Base-by-base conservation (phyloP, 2,113 vertebrate species). In the Monopterus albus region DNA sequence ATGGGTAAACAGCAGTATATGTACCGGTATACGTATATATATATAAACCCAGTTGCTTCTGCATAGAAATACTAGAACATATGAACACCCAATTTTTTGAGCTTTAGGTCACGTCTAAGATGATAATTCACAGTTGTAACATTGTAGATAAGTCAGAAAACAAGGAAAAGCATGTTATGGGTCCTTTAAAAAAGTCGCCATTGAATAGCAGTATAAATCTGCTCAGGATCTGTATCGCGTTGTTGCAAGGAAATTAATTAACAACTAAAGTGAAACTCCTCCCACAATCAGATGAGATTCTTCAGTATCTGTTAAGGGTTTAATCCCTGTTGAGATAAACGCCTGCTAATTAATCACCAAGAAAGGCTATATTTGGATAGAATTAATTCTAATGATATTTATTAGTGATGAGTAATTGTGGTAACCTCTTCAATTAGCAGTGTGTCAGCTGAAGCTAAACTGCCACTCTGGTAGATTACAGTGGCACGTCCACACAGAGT, bases 301-400 rank as follows among this genome's bases (percentile, higher is more conserved):
- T 31, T 62, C 59, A 10, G 20, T 63, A 75, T 77, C 63, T 57
- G 42, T 66, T 60, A 53, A 29, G 11, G n/a, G 50, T n/a, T 35
- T 72, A 86, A 79, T 63, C 74, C 40, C 31, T 39, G 42, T 66
- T 73, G 58, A 46, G 56, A 62, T 77, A 53, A 71, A 84, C 65
- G 55, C 47, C 42, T 40, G 13, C 25, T 78, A 72, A 70, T 80
- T 51, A 52, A 60, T 84, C 40, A 31, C 20, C 0, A 47, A 17
- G 12, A 81, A 49, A 61, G 7, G 46, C 33, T 51, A 18, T 73
- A 78, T 64, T 73, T 59, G 29, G 18, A 51, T 33, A 42, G 25
- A 68, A 47, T 78, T 53, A 73, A 12, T 33, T 11, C 15, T 49
- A 67, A 66, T 72, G 38, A 29, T 74, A 66, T 76, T 14, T 56